A percentile compares a stretch with the other conserved stretches of the same genome.
Conservation (phyloP, 2,888 invertebrate genomes). For the Papilio demoleus region DNA sequence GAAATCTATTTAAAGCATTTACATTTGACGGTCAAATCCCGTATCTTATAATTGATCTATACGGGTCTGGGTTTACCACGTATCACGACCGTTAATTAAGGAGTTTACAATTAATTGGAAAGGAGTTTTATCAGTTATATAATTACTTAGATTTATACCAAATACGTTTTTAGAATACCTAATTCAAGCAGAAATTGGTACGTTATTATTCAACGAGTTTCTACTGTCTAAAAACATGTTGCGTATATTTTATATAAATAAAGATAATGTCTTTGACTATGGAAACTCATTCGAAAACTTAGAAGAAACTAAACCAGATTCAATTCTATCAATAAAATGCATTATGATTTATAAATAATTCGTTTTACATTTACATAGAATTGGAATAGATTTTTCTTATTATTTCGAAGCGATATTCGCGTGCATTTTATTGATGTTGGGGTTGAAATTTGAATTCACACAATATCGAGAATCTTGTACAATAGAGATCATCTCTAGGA, state of each 20-base stretch:
- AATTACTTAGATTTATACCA: conserved; percentile 5
- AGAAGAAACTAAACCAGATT: too few relatives aligned
- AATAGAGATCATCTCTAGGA: conserved; percentile 1
- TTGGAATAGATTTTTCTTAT: too few relatives aligned
- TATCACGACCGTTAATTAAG: conserved; percentile 33
- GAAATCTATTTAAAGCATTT: conserved; percentile 2
- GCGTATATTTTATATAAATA: neutral
- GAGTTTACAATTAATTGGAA: conserved; percentile 29
- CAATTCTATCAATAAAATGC: too few relatives aligned
- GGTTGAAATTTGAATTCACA: conserved; percentile 20
- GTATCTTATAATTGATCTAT: conserved; percentile 26
- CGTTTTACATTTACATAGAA: too few relatives aligned
- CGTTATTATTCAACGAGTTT: neutral
- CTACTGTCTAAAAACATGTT: neutral
- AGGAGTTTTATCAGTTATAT: conserved; percentile 27
- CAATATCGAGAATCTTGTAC: conserved; percentile 14
- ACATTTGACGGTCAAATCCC: neutral
- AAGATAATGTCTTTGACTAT: neutral
- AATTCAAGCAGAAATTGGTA: neutral
- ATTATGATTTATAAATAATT: too few relatives aligned
- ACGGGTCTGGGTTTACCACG: conserved; percentile 10
- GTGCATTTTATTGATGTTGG: neutral
- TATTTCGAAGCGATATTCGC: neutral
- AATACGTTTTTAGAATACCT: neutral
- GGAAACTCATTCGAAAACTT: too few relatives aligned